Evolutionary conservation across 1,140 invertebrate species (phyloP).

Genomic region (Danaus melanippus): DNA sequence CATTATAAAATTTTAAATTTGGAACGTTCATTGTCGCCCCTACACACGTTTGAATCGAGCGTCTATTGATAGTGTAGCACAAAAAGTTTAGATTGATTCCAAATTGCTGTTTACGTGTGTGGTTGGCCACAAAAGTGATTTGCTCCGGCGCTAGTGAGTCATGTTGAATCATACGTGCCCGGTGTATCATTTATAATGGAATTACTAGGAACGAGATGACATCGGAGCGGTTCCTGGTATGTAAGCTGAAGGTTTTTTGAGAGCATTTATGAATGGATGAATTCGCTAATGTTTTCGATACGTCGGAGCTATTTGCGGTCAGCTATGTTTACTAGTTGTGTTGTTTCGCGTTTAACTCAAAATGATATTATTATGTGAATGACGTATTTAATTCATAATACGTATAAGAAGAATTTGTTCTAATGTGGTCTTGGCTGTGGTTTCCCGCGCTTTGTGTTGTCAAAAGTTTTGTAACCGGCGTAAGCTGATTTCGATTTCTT

Average conservation of each 20-base stretch:
- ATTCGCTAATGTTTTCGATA: too few species aligned
- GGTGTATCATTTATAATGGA: constrained; percentile 38
- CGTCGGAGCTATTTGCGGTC: too few species aligned
- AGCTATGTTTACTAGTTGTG: too few species aligned
- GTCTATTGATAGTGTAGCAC: constrained; percentile 34
- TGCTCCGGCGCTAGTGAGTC: constrained; percentile 43
- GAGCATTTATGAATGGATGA: constrained; percentile 9
- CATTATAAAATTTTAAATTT: too few species aligned
- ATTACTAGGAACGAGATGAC: constrained; percentile 52
- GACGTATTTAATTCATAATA: too few species aligned
- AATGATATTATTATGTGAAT: too few species aligned
- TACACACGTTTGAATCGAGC: constrained; percentile 18
- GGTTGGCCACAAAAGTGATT: constrained; percentile 49
- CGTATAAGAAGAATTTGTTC: background rate
- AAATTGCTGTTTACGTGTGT: constrained; percentile 63
- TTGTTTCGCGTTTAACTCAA: too few species aligned
- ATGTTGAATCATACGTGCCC: constrained; percentile 54
- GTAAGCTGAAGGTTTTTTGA: constrained; percentile 11
- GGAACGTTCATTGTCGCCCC: constrained; percentile 8
- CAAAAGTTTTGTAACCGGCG: constrained; percentile 53
- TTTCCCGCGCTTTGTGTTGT: constrained; percentile 38
- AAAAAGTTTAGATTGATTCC: constrained; percentile 55
- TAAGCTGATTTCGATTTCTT: constrained; percentile 62
- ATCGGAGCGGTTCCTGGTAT: constrained; percentile 42
- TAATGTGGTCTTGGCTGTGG: constrained; percentile 44